Base-by-base conservation (phyloP, 2,113 vertebrate species). In the Oriolus oriolus region DNA sequence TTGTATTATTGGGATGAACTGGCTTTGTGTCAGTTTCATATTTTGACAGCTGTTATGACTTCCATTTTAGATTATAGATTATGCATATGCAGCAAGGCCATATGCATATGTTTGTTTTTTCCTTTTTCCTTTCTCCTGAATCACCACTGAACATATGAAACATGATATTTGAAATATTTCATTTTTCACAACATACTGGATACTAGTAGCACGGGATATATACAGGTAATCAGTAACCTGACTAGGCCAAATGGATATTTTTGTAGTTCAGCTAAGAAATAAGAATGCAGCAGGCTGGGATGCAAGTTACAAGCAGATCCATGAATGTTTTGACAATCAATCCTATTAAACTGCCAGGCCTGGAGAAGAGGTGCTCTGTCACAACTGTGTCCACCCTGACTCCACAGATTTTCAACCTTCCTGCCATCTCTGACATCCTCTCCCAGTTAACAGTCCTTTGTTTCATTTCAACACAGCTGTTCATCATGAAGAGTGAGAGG, bases 381-480 rank as follows among this genome's bases (percentile, higher is more conserved):
- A 81, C 52, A 84, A 65, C 53, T 45, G 44, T 84, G 88, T 84
- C 95, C 90, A 87, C 33, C 66, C 88, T 49, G 53, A 75, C 60
- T 89, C 44, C 57, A 73, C 64, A 22, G 68, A 93, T 90, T 81
- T 93, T 76, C 86, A 90, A 23, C 73, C 74, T 95, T 71, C 83
- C 76, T 88, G 69, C 86, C 68, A 31, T 77, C 92, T 94, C 65
- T 68, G 68, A 84, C 77, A 89, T 75, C 89, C 83, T 93, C 64
- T 93, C 73, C 44, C 56, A 54, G 71, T 93, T 93, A 96, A 75
- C 86, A 89, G 84, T 68, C 86, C 69, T 97, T 96, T 92, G 83
- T 96, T 95, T 88, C 88, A 39, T 89, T 94, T 94, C 93, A 92
- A 93, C 95, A 90, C 96, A 96, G 96, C 96, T 96, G 90, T 78